Evolutionary conservation across 2,113 vertebrate genomes (phyloP).

Genomic region (Nycticebus coucang): DNA sequence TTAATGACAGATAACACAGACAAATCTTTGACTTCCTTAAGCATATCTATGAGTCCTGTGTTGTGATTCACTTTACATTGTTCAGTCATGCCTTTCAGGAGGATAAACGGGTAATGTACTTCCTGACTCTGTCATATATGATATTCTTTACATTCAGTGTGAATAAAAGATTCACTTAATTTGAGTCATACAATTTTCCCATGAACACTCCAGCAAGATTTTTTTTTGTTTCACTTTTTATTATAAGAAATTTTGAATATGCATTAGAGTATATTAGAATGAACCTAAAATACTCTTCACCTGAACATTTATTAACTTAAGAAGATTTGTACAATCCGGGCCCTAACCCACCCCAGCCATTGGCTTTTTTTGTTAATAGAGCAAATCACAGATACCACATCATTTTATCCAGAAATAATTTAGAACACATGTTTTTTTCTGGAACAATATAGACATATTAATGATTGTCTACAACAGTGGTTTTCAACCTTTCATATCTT

Average conservation of each 20-base stretch:
- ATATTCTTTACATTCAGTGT: neutral
- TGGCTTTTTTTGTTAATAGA: neutral
- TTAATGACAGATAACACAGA: neutral
- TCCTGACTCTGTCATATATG: neutral
- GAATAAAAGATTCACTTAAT: neutral
- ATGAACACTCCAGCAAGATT: neutral
- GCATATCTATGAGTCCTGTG: neutral
- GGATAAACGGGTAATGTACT: neutral
- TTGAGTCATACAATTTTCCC: neutral
- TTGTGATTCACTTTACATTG: neutral
- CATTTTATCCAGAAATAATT: neutral
- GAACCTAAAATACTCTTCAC: neutral
- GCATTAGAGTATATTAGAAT: neutral
- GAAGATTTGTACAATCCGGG: neutral
- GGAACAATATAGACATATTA: neutral
- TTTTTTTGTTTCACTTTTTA: slow-evolving; percentile 31
- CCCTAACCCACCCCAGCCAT: neutral
- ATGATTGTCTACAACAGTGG: neutral
- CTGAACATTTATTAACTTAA: neutral
- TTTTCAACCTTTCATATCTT: too few species aligned
- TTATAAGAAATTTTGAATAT: slow-evolving; percentile 6
- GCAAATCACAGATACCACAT: neutral
- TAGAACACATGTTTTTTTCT: neutral
- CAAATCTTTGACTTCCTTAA: neutral
- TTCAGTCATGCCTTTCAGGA: neutral